These are phyloP conservation scores for Petrocephalus zakoni DNA, from an alignment of 2,113 vertebrate genomes.

Conservation along the genomic window DNA sequence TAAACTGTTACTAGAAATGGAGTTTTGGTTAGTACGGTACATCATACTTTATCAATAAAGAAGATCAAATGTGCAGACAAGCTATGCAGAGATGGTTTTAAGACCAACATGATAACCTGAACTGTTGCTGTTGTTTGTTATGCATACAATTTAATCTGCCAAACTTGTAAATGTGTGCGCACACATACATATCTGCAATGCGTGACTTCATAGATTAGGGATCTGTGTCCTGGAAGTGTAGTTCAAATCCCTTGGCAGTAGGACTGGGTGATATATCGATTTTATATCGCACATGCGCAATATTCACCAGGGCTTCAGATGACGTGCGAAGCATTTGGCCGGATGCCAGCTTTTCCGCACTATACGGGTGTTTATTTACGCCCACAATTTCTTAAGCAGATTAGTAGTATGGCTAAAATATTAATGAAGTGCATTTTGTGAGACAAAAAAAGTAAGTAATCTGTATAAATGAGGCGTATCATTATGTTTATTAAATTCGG, in stretches of 20 bases:
- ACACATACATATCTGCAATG: neutral
- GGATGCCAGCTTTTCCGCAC: no score
- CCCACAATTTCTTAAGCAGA: no score
- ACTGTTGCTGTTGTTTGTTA: neutral
- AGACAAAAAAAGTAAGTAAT: no score
- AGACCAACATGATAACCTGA: neutral
- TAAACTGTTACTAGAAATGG: conserved; percentile 11
- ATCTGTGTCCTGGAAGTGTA: neutral
- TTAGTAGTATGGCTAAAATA: no score
- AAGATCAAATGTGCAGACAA: neutral
- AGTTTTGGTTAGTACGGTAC: neutral
- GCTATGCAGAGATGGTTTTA: neutral
- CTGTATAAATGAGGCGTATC: no score
- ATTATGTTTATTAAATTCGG: no score
- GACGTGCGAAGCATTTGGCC: no score
- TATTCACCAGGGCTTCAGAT: no score
- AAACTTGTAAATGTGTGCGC: neutral
- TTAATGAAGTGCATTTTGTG: no score
- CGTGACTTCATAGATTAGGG: neutral
- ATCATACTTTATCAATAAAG: neutral
- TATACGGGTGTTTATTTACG: no score
- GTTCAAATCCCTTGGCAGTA: neutral
- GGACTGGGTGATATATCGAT: no score
- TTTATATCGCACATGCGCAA: no score
- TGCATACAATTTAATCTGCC: neutral